Conservation (phyloP, 2,113 vertebrate species). For the Elanoides forficatus region DNA sequence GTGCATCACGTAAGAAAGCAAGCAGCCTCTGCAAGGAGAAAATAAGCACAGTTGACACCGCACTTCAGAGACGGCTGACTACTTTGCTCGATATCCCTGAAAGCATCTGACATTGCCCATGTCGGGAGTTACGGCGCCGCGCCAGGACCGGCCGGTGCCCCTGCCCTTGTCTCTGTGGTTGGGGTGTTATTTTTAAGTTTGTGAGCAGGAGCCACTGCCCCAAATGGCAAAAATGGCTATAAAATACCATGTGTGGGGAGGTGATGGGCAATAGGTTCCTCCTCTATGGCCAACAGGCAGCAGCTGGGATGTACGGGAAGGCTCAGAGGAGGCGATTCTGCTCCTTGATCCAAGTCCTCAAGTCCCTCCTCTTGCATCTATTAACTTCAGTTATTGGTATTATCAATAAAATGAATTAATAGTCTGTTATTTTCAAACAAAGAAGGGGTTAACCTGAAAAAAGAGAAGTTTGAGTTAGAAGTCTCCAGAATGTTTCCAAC, state of each 20-base stretch:
- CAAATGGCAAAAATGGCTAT: background rate
- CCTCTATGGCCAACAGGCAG: background rate
- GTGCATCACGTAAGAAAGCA: background rate
- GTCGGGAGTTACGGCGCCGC: rapidly evolving
- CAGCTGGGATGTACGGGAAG: background rate
- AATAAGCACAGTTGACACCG: background rate
- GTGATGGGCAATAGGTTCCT: background rate
- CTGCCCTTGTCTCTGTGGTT: rapidly evolving
- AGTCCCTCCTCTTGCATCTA: background rate
- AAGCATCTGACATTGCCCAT: rapidly evolving
- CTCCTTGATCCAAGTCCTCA: background rate
- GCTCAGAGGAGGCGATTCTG: background rate
- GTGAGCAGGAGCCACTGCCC: background rate
- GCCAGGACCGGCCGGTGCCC: rapidly evolving
- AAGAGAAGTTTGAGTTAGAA: background rate
- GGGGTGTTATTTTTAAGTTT: background rate
- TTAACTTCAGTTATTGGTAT: background rate
- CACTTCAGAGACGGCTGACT: background rate
- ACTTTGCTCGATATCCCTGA: background rate
- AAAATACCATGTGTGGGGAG: background rate
- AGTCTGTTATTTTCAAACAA: background rate
- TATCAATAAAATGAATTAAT: background rate
- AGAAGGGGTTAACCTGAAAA: background rate
- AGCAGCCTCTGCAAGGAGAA: background rate
- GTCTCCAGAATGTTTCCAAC: background rate